Percentiles rank a stretch among this genome's conserved stretches.
Evolutionary conservation across 2,888 invertebrate species (phyloP).

Genomic region (Pharmacophagus antenor): DNA sequence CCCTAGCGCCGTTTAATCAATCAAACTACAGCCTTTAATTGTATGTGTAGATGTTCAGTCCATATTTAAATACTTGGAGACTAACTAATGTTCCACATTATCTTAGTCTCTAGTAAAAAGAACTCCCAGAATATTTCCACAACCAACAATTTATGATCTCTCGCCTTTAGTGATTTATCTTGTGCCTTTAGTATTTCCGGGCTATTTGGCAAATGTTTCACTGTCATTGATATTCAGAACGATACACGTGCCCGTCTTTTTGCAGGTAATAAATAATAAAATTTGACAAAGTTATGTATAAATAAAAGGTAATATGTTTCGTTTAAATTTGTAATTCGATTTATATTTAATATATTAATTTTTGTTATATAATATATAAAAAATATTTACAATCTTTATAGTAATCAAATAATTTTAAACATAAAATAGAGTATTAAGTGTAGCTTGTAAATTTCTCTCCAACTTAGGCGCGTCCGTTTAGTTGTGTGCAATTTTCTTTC

Average conservation of each 20-base stretch:
- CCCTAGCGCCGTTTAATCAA: too few relatives aligned
- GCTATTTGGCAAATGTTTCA: conserved; percentile 23
- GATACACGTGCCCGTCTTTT: conserved; percentile 16
- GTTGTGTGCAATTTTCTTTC: conserved; percentile 34
- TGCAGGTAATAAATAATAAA: conserved; percentile 21
- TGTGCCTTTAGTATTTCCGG: conserved; percentile 12
- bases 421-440: too few relatives aligned
- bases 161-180: conserved; percentile 27
- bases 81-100: conserved; percentile 8
- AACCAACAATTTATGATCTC: conserved; percentile 23
- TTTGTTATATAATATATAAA: too few relatives aligned
- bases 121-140: conserved; percentile 19
- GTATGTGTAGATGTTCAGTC: too few relatives aligned
- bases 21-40: too few relatives aligned
- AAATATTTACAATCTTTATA: too few relatives aligned
- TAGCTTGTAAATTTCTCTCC: too few relatives aligned
- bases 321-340: too few relatives aligned
- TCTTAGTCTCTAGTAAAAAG: conserved; percentile 9
- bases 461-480: conserved; percentile 39
- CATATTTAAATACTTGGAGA: too few relatives aligned
- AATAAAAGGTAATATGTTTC: conserved; percentile 11
- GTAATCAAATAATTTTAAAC: too few relatives aligned
- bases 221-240: conserved; percentile 22
- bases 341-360: too few relatives aligned
- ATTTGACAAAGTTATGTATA: conserved; percentile 2